A percentile compares a stretch with the other conserved stretches of the same genome.
Evolutionary conservation across 2,113 vertebrate genomes (phyloP).

Genomic region (Mesitornis unicolor): DNA sequence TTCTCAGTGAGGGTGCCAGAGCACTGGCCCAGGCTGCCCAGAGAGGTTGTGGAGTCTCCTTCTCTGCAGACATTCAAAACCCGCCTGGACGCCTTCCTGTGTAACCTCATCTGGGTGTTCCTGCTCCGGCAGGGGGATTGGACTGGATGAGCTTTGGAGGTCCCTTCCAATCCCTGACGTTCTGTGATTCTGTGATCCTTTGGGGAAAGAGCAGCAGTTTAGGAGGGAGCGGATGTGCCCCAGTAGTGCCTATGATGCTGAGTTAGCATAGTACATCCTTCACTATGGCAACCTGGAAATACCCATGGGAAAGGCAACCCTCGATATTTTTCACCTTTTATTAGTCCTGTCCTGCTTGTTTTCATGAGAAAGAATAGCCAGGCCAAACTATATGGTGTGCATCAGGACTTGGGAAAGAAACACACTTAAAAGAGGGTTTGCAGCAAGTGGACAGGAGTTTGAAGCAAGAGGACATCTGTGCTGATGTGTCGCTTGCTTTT

Average conservation of each 20-base stretch:
- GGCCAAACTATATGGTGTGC: rapidly evolving
- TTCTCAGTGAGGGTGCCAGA: no score
- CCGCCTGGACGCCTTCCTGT: no score
- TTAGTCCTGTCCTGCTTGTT: not conserved
- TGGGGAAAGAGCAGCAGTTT: not conserved
- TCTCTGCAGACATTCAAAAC: no score
- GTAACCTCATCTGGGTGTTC: no score
- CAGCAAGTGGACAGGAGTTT: not conserved
- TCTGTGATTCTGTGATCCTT: no score
- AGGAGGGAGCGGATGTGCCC: not conserved
- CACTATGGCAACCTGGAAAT: not conserved
- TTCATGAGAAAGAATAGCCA: not conserved
- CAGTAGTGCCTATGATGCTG: not conserved
- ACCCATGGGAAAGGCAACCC: not conserved
- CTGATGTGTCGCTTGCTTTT: not conserved
- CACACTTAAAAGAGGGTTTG: not conserved
- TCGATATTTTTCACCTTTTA: not conserved
- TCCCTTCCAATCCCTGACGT: no score
- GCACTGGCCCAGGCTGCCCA: no score
- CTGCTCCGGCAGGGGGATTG: no score
- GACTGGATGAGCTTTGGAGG: no score
- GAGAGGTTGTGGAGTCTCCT: no score
- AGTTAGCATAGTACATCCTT: not conserved
- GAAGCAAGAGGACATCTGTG: no score
- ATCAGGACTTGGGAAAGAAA: not conserved